Evolutionary conservation across 2,797 vertebrate species (phyloP).

Genomic region (Epinephelus malabaricus): DNA sequence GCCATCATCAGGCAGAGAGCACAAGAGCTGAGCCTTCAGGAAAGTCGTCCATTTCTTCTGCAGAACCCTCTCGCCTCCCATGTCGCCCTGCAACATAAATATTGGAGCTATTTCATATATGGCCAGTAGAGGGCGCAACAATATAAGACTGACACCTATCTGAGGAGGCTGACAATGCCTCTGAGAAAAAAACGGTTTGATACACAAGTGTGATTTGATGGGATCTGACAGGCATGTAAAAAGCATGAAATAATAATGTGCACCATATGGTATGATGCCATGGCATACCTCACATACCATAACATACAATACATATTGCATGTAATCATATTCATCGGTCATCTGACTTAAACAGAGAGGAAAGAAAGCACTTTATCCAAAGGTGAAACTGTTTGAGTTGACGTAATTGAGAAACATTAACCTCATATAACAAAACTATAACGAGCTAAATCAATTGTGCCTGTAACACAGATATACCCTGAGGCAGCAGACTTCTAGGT

Average conservation of each 20-base stretch:
- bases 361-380: slow-evolving; percentile 2
- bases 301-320: not conserved
- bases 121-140: slow-evolving; percentile 71
- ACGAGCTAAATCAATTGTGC: slow-evolving; percentile 51
- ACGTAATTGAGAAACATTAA: slow-evolving; percentile 43
- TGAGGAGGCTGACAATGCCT: not conserved
- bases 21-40: slow-evolving; percentile 95
- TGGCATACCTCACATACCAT: slow-evolving; percentile 14
- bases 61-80: slow-evolving; percentile 95
- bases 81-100: slow-evolving; percentile 88
- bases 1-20: slow-evolving; percentile 92
- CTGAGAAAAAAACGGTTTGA: slow-evolving; percentile 2
- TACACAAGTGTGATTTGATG: slow-evolving; percentile 37
- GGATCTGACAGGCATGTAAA: slow-evolving; percentile 49
- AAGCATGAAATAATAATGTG: slow-evolving; percentile 55
- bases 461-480: slow-evolving; percentile 43
- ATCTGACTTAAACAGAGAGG: slow-evolving; percentile 17
- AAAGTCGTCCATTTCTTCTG: slow-evolving; percentile 99
- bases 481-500: slow-evolving; percentile 68
- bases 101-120: slow-evolving; percentile 16
- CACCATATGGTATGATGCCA: slow-evolving; percentile 17
- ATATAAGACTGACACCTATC: slow-evolving; percentile 38
- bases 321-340: not conserved
- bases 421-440: slow-evolving; percentile 44
- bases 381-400: slow-evolving; percentile 41